Conservation (phyloP, 1,140 invertebrate species). For the Theocolax elegans region DNA sequence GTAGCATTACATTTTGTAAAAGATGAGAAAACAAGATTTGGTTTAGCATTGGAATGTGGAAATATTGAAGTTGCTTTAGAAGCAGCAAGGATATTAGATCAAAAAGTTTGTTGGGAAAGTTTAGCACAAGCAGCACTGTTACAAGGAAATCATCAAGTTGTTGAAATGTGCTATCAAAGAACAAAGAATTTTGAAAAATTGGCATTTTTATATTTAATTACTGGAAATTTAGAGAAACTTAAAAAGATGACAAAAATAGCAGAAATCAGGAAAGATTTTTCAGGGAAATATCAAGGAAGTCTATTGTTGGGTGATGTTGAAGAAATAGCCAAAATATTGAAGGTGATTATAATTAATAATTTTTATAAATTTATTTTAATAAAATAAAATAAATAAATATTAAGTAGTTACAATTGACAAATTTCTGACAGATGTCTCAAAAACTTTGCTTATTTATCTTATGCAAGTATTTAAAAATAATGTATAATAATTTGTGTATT, state of each 20-base stretch:
- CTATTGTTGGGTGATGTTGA: conserved; percentile 90
- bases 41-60: conserved; percentile 96
- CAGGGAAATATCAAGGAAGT: conserved; percentile 96
- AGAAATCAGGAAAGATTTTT: conserved; percentile 94
- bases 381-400: no score
- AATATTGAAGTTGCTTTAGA: conserved; percentile 97
- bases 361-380: no score
- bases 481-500: no score
- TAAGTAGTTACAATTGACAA: no score
- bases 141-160: conserved; percentile 95
- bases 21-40: conserved; percentile 97
- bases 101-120: conserved; percentile 95
- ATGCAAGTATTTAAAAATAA: no score
- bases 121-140: conserved; percentile 94
- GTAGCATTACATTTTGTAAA: conserved; percentile 99
- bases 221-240: conserved; percentile 97
- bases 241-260: conserved; percentile 99
- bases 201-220: conserved; percentile 97
- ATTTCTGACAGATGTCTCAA: no score
- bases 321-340: conserved; percentile 92
- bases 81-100: conserved; percentile 93
- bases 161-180: conserved; percentile 99
- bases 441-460: no score
- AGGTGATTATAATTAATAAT: conserved; percentile 68
- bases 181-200: conserved; percentile 99